These are phyloP conservation scores for Calonectris borealis DNA, from an alignment of 2,113 vertebrate genomes.

Conservation along the genomic window DNA sequence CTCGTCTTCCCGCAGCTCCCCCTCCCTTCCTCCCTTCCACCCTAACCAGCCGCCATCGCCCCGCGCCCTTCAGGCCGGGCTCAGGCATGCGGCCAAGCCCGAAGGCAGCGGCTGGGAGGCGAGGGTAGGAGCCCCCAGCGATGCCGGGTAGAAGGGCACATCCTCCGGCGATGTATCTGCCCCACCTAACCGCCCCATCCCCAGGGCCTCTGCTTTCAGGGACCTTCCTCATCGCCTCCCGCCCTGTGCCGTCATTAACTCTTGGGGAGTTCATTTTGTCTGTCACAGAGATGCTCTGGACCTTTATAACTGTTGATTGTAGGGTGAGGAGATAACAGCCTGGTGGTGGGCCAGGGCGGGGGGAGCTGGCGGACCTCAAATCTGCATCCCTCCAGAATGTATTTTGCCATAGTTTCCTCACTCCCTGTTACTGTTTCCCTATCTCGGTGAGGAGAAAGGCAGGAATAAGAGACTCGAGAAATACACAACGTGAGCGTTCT, in stretches of 20 bases:
- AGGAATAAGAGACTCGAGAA: not conserved
- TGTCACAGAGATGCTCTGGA: not conserved
- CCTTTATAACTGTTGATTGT: not conserved
- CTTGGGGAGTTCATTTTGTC: not conserved
- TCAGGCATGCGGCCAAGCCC: too few species aligned
- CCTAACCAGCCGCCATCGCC: not conserved
- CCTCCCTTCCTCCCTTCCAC: too few species aligned
- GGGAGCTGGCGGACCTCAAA: not conserved
- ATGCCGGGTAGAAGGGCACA: accelerated
- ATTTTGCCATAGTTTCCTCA: not conserved
- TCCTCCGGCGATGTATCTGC: too few species aligned
- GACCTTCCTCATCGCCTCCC: too few species aligned
- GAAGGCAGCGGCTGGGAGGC: not conserved
- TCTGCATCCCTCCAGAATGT: not conserved
- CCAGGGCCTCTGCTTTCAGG: not conserved
- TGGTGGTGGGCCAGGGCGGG: not conserved
- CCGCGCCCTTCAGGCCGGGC: not conserved
- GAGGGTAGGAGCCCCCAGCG: not conserved
- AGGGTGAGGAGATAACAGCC: not conserved
- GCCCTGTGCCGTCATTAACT: not conserved
- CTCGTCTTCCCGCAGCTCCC: not conserved
- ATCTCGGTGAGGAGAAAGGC: not conserved
- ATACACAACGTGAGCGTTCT: not conserved
- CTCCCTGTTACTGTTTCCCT: not conserved
- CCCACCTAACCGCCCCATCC: not conserved